Evolutionary conservation across 2,113 vertebrate genomes (phyloP).

Genomic region (Lontra canadensis): DNA sequence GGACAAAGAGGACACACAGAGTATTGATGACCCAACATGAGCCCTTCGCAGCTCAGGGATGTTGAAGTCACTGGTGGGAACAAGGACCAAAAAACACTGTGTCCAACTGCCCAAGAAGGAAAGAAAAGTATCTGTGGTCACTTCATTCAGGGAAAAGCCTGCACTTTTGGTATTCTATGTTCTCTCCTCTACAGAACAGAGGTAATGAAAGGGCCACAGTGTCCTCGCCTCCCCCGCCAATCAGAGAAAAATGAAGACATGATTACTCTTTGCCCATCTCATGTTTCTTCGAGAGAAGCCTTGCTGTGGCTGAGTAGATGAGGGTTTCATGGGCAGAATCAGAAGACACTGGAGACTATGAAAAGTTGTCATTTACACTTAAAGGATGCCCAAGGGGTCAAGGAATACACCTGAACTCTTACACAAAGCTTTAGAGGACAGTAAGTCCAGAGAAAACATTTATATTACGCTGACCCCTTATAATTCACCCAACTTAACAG

Average conservation of each 20-base stretch:
- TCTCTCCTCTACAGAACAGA: background rate
- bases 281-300: background rate
- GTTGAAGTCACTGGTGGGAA: background rate
- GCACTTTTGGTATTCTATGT: rapidly evolving
- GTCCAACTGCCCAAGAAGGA: background rate
- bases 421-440: background rate
- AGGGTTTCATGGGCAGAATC: background rate
- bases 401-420: background rate
- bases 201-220: background rate
- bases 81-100: rapidly evolving
- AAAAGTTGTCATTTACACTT: background rate
- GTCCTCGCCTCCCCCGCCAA: rapidly evolving
- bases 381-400: background rate
- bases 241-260: background rate
- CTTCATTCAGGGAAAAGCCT: background rate
- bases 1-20: background rate
- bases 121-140: background rate
- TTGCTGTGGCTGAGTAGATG: rapidly evolving
- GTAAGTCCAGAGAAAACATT: background rate
- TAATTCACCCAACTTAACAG: background rate
- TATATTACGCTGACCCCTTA: background rate
- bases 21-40: rapidly evolving
- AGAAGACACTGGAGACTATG: background rate
- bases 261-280: background rate
- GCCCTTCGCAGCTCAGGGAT: background rate